Conservation (phyloP, 2,113 vertebrate genomes). For the Mustela lutreola region DNA sequence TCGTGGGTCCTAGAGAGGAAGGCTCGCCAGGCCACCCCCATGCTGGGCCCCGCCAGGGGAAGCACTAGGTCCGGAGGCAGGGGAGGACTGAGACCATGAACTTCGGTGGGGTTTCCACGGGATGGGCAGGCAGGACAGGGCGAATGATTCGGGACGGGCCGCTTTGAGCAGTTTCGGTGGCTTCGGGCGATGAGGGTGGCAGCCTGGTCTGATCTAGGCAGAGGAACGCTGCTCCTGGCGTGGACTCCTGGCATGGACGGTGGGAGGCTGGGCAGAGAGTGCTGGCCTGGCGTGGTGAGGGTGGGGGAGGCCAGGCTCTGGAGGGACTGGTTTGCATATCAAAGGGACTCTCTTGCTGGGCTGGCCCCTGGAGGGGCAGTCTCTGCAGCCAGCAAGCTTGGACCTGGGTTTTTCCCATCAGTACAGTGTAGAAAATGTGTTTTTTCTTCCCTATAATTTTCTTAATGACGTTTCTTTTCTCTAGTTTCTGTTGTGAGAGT, state of each 20-base stretch:
- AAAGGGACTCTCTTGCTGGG: neutral
- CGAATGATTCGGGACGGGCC: fast-evolving
- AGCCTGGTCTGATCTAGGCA: neutral
- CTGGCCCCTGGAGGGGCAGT: neutral
- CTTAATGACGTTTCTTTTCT: neutral
- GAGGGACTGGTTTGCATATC: no score
- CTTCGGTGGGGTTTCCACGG: neutral
- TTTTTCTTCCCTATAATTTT: neutral
- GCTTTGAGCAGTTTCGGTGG: neutral
- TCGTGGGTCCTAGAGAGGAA: fast-evolving
- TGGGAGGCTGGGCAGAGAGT: no score
- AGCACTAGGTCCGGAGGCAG: fast-evolving
- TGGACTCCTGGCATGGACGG: fast-evolving
- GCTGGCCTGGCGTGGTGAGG: no score
- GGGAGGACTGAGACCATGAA: fast-evolving
- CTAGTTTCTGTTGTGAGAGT: neutral
- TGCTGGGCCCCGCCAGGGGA: fast-evolving
- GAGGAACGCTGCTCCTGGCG: neutral
- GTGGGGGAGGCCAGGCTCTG: neutral
- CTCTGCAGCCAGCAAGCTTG: neutral
- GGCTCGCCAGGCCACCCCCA: fast-evolving
- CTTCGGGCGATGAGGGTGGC: neutral
- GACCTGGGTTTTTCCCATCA: neutral
- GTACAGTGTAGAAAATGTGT: neutral
- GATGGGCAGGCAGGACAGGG: no score